phyloP scores from a whole-genome alignment of 2,888 invertebrate species.

The Byasa hedistus region DNA sequence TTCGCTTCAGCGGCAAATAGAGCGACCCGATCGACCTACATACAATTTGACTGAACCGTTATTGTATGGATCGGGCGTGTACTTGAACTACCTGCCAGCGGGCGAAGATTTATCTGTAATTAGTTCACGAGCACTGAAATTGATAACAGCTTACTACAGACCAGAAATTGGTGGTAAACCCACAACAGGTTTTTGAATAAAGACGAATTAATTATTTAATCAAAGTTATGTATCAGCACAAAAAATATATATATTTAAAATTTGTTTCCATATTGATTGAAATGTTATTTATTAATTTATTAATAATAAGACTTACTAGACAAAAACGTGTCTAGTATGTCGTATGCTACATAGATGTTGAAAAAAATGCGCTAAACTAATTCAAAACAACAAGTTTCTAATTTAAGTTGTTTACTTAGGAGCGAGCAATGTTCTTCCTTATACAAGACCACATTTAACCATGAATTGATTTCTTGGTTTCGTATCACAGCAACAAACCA shows the following conservation, averaged over 20 bases:
- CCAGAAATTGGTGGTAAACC: neutral
- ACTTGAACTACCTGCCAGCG: slow-evolving; percentile 26
- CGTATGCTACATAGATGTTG: too few relatives aligned
- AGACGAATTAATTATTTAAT: too few relatives aligned
- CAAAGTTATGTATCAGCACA: too few relatives aligned
- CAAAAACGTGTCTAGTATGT: too few relatives aligned
- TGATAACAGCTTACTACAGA: neutral
- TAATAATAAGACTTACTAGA: too few relatives aligned
- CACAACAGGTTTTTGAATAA: neutral
- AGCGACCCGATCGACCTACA: slow-evolving; percentile 75
- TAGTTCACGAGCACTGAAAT: slow-evolving; percentile 1
- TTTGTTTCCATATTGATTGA: too few relatives aligned
- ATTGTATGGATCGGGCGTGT: slow-evolving; percentile 50
- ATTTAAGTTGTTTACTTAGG: slow-evolving; percentile 7
- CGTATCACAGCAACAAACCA: slow-evolving; percentile 5
- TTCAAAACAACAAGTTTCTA: neutral
- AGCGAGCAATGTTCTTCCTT: slow-evolving; percentile 5
- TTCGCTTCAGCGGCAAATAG: slow-evolving; percentile 74
- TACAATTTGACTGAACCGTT: slow-evolving; percentile 66
- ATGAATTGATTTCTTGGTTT: slow-evolving; percentile 19
- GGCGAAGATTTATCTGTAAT: slow-evolving; percentile 12
- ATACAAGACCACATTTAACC: slow-evolving; percentile 11
- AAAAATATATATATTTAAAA: too few relatives aligned
- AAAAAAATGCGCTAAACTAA: too few relatives aligned
- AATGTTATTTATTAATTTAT: too few relatives aligned